Conservation (phyloP, 2,113 vertebrate species). For the Octodon degus region DNA sequence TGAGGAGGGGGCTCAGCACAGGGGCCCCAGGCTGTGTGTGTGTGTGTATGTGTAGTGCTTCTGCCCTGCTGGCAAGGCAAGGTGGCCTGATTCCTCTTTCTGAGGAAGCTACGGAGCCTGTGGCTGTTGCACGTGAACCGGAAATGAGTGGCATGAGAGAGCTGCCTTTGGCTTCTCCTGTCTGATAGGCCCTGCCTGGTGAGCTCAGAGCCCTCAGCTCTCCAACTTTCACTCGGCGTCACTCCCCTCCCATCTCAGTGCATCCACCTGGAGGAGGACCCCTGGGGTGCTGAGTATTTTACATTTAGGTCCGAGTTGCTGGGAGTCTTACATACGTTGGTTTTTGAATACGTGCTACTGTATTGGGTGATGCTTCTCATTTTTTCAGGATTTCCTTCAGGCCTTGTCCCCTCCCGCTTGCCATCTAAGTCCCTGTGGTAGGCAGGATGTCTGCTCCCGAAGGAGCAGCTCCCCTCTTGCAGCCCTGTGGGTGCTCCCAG, state of each 20-base stretch:
- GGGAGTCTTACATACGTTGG: neutral
- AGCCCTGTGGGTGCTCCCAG: neutral
- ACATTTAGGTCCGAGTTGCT: conserved; percentile 23
- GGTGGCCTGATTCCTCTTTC: neutral
- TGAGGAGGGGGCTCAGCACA: neutral
- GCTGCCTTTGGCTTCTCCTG: neutral
- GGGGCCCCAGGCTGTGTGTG: neutral
- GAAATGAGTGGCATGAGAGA: neutral
- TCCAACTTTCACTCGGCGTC: neutral
- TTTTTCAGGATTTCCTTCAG: neutral
- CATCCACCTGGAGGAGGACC: neutral
- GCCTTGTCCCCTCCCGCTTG: neutral
- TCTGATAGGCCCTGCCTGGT: neutral
- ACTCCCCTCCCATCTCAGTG: neutral
- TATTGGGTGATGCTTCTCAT: neutral
- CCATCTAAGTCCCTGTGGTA: neutral
- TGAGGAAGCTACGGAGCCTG: conserved; percentile 16
- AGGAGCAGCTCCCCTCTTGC: neutral
- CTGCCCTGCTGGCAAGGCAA: too few relatives aligned
- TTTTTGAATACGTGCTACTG: conserved; percentile 20
- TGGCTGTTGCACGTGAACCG: neutral
- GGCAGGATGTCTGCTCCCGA: neutral
- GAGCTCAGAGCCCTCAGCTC: neutral
- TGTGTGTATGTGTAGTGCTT: too few relatives aligned
- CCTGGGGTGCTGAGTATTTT: neutral